These are phyloP conservation scores for Xestobium rufovillosum DNA, from an alignment of 2,888 invertebrate genomes.

Conservation along the genomic window DNA sequence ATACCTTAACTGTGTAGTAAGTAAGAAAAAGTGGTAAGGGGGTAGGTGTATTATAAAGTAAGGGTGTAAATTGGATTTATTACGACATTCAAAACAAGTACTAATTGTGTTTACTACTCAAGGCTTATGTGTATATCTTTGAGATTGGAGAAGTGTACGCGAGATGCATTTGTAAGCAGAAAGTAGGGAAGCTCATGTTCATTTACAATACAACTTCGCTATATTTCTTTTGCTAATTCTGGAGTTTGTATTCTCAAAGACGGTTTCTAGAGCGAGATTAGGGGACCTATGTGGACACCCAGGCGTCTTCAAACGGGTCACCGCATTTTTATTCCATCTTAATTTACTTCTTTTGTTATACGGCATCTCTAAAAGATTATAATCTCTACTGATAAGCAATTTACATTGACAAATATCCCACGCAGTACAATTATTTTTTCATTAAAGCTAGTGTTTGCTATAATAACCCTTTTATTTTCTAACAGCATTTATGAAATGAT, in stretches of 20 bases:
- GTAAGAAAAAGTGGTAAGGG: too few species aligned
- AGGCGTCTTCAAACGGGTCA: slow-evolving; percentile 26
- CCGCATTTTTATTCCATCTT: slow-evolving; percentile 18
- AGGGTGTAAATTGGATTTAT: slow-evolving; percentile 39
- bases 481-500: too few species aligned
- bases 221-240: slow-evolving; percentile 39
- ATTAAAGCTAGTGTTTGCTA: too few species aligned
- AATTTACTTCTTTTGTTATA: slow-evolving; percentile 15
- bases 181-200: slow-evolving; percentile 31
- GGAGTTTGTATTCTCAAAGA: slow-evolving; percentile 39
- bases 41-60: too few species aligned
- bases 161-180: slow-evolving; percentile 35
- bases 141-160: slow-evolving; percentile 35
- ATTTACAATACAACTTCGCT: slow-evolving; percentile 35
- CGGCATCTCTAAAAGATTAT: too few species aligned
- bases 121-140: slow-evolving; percentile 36
- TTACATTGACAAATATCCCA: too few species aligned
- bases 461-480: too few species aligned
- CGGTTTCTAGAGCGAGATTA: slow-evolving; percentile 32
- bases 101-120: slow-evolving; percentile 40
- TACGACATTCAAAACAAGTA: slow-evolving; percentile 39
- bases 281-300: slow-evolving; percentile 31
- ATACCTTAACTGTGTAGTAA: too few species aligned
- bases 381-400: too few species aligned
- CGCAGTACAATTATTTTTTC: too few species aligned